Evolutionary conservation across 1,140 invertebrate genomes (phyloP), one percentile per base, ranked within the genome.

Genomic region (Drosophila asahinai): DNA sequence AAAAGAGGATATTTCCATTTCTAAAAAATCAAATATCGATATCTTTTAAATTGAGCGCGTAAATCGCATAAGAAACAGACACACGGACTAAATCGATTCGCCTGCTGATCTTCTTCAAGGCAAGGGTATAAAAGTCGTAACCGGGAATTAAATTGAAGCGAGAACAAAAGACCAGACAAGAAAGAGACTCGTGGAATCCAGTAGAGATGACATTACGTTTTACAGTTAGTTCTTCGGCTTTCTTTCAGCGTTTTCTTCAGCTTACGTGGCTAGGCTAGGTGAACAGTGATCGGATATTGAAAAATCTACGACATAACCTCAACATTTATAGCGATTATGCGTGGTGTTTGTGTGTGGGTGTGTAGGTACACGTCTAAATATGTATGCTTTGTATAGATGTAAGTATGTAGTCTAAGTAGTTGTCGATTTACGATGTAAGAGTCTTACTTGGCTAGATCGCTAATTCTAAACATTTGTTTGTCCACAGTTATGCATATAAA

Each of bases 301-400:
- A 84, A 84, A 84, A 81, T 84, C 48, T 86, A 86, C 73, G 81
- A 81, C 81, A 84, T 84, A 86, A 86, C 66, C 81, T 84, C 81
- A 86, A 86, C 82, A 68, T 76, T 77, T 66, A 83, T 86, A 73
- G 62, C 59, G 75, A 77, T 64, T 86, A 83, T 74, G 70, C 42
- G 70, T 17, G 60, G 40, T 64, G 43, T 47, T 30, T 42, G 63
- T 45, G 25, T 54, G 45, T 57, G 38, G 27, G 40, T 38, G 30
- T 63, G 65, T 65, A 33, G 62, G 55, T 12, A 63, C 58, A 63
- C 30, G 61, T 42, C 45, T 65, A 65, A 12, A 14, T 38, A 38
- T 38, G 54, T n/a, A 38, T 59, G 38, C 73, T 57, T 40, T 36
- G 65, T 43, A 51, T 48, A 36, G 33, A 51, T 71, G 74, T 63